Conservation (phyloP, 2,888 invertebrate genomes). For the Byasa hedistus region DNA sequence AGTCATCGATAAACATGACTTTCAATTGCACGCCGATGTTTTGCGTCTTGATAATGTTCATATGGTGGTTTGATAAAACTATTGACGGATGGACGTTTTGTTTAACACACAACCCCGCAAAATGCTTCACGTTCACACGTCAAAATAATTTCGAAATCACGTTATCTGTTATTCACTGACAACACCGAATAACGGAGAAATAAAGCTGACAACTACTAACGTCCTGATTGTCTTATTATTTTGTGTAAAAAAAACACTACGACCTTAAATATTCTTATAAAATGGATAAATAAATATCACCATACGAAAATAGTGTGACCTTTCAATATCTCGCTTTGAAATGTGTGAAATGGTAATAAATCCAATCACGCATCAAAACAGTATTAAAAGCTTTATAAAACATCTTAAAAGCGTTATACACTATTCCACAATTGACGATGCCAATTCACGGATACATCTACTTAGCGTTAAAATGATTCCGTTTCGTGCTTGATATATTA, state of each 20-base stretch:
- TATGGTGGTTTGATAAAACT: slow-evolving; percentile 7
- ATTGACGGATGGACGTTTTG: slow-evolving; percentile 11
- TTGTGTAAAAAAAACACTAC: no score
- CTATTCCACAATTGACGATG: slow-evolving; percentile 39
- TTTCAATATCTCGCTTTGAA: background rate
- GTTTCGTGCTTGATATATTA: slow-evolving; percentile 37
- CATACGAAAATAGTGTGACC: no score
- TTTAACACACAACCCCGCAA: slow-evolving; percentile 3
- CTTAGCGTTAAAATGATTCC: slow-evolving; percentile 41
- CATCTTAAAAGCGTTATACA: slow-evolving; percentile 35
- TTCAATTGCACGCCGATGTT: no score
- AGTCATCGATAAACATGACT: no score
- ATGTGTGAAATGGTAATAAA: background rate
- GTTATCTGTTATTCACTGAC: no score
- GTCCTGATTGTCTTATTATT: no score
- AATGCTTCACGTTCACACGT: no score
- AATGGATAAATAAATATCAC: background rate
- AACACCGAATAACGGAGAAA: no score
- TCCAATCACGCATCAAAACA: background rate
- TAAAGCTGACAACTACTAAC: no score
- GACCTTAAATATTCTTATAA: no score
- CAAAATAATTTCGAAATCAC: no score
- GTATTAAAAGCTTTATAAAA: slow-evolving; percentile 8
- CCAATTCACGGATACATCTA: slow-evolving; percentile 39
- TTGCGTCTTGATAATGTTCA: slow-evolving; percentile 5